These are phyloP conservation scores for Anguilla pacifica DNA, from an alignment of 2,797 vertebrate species.

Conservation along the genomic window DNA sequence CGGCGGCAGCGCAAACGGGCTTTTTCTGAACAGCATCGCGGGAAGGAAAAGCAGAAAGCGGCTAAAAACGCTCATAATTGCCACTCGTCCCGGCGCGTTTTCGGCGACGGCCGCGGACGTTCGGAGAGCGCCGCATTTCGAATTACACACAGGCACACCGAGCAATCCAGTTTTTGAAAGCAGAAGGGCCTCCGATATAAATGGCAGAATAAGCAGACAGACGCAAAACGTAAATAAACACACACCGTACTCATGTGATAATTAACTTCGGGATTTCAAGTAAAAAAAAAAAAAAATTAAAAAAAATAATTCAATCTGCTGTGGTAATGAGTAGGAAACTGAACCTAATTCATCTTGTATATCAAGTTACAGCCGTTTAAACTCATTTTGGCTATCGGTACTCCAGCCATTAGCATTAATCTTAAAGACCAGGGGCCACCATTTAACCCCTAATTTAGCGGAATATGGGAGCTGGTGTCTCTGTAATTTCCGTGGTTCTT, in stretches of 20 bases:
- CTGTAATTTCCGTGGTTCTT: conserved; percentile 60
- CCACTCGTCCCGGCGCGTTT: conserved; percentile 78
- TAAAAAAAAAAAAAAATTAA: conserved; percentile 36
- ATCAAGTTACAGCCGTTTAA: conserved; percentile 75
- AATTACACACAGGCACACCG: conserved; percentile 63
- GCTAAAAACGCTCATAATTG: conserved; percentile 78
- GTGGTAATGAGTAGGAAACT: conserved; percentile 61
- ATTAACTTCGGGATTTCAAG: conserved; percentile 59
- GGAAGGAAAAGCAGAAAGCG: conserved; percentile 49
- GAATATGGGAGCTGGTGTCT: conserved; percentile 61
- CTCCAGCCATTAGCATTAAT: conserved; percentile 67
- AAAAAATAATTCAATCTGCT: conserved; percentile 60
- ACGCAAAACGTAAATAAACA: conserved; percentile 75
- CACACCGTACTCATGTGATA: conserved; percentile 69
- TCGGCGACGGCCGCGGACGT: conserved; percentile 75
- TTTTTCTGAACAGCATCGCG: conserved; percentile 66
- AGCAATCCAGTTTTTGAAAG: conserved; percentile 44
- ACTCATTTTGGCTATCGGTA: conserved; percentile 71
- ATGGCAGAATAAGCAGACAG: conserved; percentile 71
- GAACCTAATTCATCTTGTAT: conserved; percentile 70
- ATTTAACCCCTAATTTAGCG: conserved; percentile 74
- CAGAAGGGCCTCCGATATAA: background rate
- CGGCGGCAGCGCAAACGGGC: conserved; percentile 79
- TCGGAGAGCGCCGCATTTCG: conserved; percentile 71
- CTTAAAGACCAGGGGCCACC: conserved; percentile 63